These are phyloP conservation scores for Sarcophaga peregrina DNA, from an alignment of 1,140 invertebrate species.

Conservation along the genomic window DNA sequence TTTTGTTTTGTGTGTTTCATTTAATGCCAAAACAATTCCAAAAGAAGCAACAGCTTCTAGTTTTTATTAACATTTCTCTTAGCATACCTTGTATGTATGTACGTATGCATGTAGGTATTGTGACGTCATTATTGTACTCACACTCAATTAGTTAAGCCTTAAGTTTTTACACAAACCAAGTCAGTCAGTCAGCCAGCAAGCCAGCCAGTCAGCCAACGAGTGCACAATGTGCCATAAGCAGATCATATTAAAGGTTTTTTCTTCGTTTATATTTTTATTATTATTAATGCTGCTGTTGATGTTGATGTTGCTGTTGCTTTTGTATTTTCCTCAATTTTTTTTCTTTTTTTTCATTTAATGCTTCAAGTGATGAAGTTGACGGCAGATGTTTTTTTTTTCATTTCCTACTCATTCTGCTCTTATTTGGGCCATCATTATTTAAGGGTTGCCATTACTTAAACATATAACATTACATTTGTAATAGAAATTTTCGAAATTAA, in stretches of 20 bases:
- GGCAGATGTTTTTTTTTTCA: constrained; percentile 39
- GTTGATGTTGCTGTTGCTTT: not conserved
- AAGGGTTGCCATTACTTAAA: not conserved
- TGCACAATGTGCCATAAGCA: constrained; percentile 36
- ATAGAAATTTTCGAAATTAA: too few relatives aligned
- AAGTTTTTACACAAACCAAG: not conserved
- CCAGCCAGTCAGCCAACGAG: too few relatives aligned
- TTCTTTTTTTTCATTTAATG: not conserved
- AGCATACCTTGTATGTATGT: too few relatives aligned
- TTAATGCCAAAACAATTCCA: not conserved
- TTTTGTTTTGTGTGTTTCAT: constrained; percentile 5
- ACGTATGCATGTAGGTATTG: too few relatives aligned
- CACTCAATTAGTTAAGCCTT: constrained; percentile 15
- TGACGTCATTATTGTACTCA: too few relatives aligned
- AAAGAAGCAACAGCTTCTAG: not conserved
- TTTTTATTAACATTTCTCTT: too few relatives aligned
- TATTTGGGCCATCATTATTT: constrained; percentile 11
- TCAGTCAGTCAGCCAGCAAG: too few relatives aligned
- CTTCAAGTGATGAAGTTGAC: constrained; percentile 37
- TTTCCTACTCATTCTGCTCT: constrained; percentile 29
- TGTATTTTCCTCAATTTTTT: not conserved
- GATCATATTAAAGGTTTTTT: constrained; percentile 37
- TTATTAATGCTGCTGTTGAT: not conserved
- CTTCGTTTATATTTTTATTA: too few relatives aligned
- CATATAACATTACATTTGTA: not conserved